A percentile compares a stretch with the other conserved stretches of the same genome.
Evolutionary conservation across 2,888 invertebrate genomes (phyloP).

Genomic region (Nomada hirtipes): DNA sequence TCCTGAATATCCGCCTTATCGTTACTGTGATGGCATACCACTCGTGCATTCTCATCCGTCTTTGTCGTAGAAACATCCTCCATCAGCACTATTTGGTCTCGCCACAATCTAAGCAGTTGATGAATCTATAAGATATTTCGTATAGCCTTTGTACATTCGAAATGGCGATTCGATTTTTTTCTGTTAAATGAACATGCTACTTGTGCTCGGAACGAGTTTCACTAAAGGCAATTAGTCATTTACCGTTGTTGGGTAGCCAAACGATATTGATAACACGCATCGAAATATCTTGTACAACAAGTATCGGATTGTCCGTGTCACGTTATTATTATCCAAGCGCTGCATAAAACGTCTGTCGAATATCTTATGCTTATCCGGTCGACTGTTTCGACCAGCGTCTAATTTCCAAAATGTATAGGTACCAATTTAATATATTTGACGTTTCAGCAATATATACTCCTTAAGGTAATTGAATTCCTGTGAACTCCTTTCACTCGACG

Average conservation of each 20-base stretch:
- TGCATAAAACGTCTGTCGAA: neutral
- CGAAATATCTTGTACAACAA: conserved; percentile 12
- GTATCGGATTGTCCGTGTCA: neutral
- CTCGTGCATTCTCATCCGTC: neutral
- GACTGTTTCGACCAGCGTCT: neutral
- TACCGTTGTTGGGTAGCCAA: too few species aligned
- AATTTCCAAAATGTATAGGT: neutral
- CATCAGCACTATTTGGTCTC: neutral
- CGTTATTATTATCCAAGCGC: neutral
- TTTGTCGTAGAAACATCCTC: neutral
- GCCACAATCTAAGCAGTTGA: neutral
- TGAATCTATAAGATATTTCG: neutral
- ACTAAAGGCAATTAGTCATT: too few species aligned
- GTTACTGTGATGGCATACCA: neutral
- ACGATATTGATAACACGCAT: neutral
- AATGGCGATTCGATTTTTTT: neutral
- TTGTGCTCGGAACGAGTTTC: neutral
- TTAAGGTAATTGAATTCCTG: neutral
- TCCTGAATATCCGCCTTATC: conserved; percentile 15
- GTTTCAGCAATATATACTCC: neutral
- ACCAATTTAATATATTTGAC: neutral
- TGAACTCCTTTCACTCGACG: too few species aligned
- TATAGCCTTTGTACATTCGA: neutral
- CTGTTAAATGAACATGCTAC: neutral
- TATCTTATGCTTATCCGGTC: neutral